Evolutionary conservation across 1,140 invertebrate genomes (phyloP).

Genomic region (Periplaneta americana): DNA sequence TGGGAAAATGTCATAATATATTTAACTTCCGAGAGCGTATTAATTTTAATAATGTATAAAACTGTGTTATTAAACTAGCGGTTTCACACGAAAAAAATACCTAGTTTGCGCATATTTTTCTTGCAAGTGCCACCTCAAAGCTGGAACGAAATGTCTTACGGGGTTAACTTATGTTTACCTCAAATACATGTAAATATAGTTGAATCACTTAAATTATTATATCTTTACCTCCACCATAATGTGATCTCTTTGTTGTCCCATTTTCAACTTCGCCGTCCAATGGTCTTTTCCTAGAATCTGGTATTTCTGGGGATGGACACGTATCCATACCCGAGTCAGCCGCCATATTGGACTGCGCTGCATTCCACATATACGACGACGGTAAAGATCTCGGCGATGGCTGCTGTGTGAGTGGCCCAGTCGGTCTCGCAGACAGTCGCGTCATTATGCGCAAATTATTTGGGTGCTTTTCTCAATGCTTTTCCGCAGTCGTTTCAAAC

Average conservation of each 20-base stretch:
- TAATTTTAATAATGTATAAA: neutral
- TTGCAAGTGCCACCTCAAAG: neutral
- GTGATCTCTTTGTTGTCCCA: constrained; percentile 80
- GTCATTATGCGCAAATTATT: neutral
- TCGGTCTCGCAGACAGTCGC: neutral
- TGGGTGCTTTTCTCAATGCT: neutral
- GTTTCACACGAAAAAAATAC: neutral
- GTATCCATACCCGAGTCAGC: constrained; percentile 77
- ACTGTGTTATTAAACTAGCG: neutral
- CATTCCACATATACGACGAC: constrained; percentile 10
- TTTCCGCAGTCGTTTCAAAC: neutral
- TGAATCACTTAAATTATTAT: constrained; percentile 9
- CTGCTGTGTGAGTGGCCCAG: neutral
- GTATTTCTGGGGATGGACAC: constrained; percentile 73
- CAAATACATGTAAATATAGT: neutral
- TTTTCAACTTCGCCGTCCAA: constrained; percentile 80
- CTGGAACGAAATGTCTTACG: neutral
- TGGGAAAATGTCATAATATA: neutral
- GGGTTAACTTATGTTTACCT: constrained; percentile 12
- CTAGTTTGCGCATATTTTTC: neutral
- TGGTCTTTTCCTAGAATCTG: constrained; percentile 79
- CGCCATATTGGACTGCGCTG: constrained; percentile 54
- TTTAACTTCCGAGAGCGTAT: neutral
- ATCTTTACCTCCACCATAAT: constrained; percentile 75
- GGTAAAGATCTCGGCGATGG: neutral